phyloP scores from a whole-genome alignment of 1,140 invertebrate species.

The Drosophila serrata region DNA sequence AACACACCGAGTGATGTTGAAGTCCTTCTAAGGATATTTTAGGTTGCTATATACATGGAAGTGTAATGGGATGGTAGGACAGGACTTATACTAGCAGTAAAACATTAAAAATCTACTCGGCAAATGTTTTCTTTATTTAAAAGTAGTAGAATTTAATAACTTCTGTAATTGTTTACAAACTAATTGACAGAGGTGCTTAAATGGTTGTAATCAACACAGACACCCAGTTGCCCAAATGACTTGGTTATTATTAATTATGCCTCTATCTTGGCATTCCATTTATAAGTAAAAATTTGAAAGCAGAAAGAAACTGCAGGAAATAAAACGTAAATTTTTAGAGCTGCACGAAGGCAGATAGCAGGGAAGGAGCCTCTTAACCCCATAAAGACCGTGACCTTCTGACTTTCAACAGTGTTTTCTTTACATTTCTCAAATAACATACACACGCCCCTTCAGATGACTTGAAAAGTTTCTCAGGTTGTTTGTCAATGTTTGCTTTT shows the following conservation, averaged over 20 bases:
- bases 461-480: constrained; percentile 17
- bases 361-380: constrained; percentile 4
- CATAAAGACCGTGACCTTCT: constrained; percentile 29
- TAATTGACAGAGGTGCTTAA: neutral
- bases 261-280: neutral
- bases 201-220: neutral
- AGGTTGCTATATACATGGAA: neutral
- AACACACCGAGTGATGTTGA: neutral
- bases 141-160: neutral
- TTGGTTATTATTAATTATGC: constrained; percentile 59
- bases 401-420: constrained; percentile 41
- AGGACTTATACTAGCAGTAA: neutral
- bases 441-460: constrained; percentile 23
- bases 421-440: constrained; percentile 43
- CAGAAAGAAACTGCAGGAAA: constrained; percentile 1
- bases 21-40: neutral
- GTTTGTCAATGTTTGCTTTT: constrained; percentile 27
- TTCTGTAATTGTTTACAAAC: neutral
- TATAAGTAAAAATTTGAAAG: constrained; percentile 3
- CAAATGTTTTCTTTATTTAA: neutral
- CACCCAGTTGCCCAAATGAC: neutral
- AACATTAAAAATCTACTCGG: neutral
- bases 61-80: neutral
- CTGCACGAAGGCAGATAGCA: constrained; percentile 57
- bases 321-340: constrained; percentile 17